These are phyloP conservation scores for Cephalopterus ornatus DNA, from an alignment of 2,113 vertebrate genomes.

Conservation along the genomic window DNA sequence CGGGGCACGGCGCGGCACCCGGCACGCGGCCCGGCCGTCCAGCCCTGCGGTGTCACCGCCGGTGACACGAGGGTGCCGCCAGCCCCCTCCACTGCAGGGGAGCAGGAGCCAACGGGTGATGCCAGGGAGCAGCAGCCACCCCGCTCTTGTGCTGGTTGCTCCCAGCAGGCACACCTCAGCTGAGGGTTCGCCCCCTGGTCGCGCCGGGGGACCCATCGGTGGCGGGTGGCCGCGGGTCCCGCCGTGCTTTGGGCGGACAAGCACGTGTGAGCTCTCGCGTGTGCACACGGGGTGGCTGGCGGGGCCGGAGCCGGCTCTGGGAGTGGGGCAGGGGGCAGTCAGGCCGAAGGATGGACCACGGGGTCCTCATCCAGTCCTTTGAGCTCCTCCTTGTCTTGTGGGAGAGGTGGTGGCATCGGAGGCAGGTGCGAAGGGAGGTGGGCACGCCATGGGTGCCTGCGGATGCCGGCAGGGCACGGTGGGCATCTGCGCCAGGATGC, in stretches of 20 bases:
- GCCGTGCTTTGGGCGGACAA: not conserved
- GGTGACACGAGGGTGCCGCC: not conserved
- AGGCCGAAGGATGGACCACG: not conserved
- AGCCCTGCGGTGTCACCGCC: not conserved
- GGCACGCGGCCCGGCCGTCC: not conserved
- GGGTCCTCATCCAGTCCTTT: not conserved
- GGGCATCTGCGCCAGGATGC: not conserved
- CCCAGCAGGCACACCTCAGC: not conserved
- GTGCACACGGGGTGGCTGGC: not conserved
- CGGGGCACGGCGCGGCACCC: not conserved
- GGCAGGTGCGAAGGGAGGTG: not conserved
- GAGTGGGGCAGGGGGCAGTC: fast-evolving
- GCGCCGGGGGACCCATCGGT: not conserved
- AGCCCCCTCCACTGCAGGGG: not conserved
- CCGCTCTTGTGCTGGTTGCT: fast-evolving
- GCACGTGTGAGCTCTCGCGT: fast-evolving
- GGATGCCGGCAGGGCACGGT: not conserved
- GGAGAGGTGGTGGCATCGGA: not conserved
- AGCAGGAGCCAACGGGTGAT: not conserved
- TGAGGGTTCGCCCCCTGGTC: not conserved
- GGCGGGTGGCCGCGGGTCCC: not conserved
- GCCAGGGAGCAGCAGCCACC: not conserved
- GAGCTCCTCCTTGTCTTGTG: not conserved
- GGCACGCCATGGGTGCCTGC: not conserved
- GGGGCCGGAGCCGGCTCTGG: not conserved